phyloP scores from a whole-genome alignment of 1,140 invertebrate genomes.

The Drosophila ironensis region DNA sequence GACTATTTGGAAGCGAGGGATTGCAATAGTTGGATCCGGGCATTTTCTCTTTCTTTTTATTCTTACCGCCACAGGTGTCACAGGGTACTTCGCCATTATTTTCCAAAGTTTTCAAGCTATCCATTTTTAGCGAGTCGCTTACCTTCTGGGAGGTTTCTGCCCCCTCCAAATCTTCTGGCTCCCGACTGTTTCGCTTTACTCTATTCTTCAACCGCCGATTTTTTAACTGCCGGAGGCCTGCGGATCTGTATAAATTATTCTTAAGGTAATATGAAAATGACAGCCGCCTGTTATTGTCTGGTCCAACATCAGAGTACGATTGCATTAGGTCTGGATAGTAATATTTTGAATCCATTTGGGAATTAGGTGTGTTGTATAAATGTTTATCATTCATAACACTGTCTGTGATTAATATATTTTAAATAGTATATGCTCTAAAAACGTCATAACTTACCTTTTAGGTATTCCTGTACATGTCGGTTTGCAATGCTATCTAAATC shows the following conservation, averaged over 20 bases:
- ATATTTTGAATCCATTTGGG: neutral
- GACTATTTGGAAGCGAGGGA: neutral
- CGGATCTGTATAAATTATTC: neutral
- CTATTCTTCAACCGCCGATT: neutral
- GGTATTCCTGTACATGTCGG: neutral
- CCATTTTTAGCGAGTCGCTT: neutral
- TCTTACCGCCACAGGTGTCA: conserved; percentile 44
- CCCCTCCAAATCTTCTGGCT: neutral
- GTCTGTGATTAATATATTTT: neutral
- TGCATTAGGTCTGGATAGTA: neutral
- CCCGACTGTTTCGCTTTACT: neutral
- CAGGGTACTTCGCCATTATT: conserved; percentile 10
- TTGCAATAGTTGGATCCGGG: neutral
- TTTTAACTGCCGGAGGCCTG: neutral
- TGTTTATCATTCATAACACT: neutral
- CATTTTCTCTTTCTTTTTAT: conserved; percentile 27
- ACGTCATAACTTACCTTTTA: neutral
- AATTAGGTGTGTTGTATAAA: neutral
- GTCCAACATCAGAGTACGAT: neutral
- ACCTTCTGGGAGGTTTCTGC: neutral
- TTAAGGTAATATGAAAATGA: neutral
- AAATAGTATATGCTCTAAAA: no score
- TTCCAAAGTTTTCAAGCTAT: neutral
- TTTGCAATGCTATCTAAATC: neutral
- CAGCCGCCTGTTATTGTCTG: neutral